These are phyloP conservation scores for Lycocerus yunnanus DNA, from an alignment of 2,888 invertebrate species.

Conservation along the genomic window DNA sequence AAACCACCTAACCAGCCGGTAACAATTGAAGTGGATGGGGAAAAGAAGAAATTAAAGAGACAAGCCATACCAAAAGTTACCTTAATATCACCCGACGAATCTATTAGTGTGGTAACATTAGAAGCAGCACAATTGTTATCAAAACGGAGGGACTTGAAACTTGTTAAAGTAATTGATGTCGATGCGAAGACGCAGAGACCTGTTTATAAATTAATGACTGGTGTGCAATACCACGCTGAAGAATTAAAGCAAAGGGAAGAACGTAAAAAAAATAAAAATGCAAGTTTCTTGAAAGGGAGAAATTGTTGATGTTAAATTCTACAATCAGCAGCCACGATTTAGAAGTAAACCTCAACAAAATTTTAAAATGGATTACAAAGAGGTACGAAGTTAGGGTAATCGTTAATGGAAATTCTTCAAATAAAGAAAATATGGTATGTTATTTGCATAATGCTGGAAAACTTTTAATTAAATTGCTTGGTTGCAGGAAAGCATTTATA, in stretches of 20 bases:
- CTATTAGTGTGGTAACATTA: conserved; percentile 64
- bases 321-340: conserved; percentile 71
- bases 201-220: conserved; percentile 71
- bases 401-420: conserved; percentile 58
- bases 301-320: conserved; percentile 65
- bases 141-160: conserved; percentile 67
- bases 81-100: conserved; percentile 60
- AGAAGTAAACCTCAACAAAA: conserved; percentile 65
- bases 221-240: conserved; percentile 66
- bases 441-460: background rate
- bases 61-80: conserved; percentile 65
- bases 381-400: conserved; percentile 67
- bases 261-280: conserved; percentile 54
- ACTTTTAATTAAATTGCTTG: background rate
- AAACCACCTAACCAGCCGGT: conserved; percentile 20
- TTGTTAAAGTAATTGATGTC: conserved; percentile 70
- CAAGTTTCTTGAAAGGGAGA: conserved; percentile 61
- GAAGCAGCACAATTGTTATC: conserved; percentile 74
- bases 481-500: conserved; percentile 63
- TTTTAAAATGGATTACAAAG: conserved; percentile 69
- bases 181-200: conserved; percentile 71
- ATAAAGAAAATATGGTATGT: conserved; percentile 54
- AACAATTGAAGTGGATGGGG: conserved; percentile 18
- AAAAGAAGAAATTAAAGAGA: conserved; percentile 45
- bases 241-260: conserved; percentile 62